These are phyloP conservation scores for Melanotaenia parkinsoni DNA, from an alignment of 2,797 vertebrate genomes.

Conservation along the genomic window DNA sequence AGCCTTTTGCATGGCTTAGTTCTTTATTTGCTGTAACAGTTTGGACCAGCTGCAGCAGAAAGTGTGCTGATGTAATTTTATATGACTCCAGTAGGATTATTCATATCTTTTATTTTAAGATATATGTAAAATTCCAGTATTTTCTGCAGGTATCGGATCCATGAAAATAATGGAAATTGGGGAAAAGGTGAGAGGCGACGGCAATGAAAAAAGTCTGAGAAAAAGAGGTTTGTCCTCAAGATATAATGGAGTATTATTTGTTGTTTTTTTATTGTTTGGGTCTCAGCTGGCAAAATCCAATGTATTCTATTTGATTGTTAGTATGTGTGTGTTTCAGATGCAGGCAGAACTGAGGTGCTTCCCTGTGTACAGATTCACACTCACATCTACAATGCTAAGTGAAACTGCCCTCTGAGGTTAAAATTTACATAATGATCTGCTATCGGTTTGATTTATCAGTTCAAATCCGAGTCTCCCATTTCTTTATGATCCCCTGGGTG, in stretches of 20 bases:
- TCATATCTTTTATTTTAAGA: background rate
- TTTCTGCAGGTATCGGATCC: background rate
- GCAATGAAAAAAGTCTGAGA: conserved; percentile 1
- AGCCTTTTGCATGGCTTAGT: background rate
- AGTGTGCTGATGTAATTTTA: background rate
- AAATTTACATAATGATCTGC: conserved; percentile 71
- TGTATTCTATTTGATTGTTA: conserved; percentile 26
- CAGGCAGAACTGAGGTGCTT: background rate
- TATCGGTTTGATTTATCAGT: conserved; percentile 71
- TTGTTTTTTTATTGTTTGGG: conserved; percentile 52
- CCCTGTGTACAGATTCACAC: conserved; percentile 4
- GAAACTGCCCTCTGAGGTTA: conserved; percentile 63
- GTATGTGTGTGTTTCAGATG: conserved; percentile 8
- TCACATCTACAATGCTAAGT: conserved; percentile 42
- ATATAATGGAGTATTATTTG: conserved; percentile 24
- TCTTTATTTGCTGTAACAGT: background rate
- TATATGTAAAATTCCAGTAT: background rate
- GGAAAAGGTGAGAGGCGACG: background rate
- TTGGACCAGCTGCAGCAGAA: background rate
- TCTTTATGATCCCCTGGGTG: conserved; percentile 49
- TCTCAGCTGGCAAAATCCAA: conserved; percentile 65
- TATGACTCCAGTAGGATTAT: background rate
- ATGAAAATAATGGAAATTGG: background rate
- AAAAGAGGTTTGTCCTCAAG: conserved; percentile 23
- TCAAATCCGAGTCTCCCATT: conserved; percentile 40